Evolutionary conservation across 1,140 invertebrate species (phyloP), one percentile per base, ranked within the genome.

Genomic region (Drosophila jambulina): DNA sequence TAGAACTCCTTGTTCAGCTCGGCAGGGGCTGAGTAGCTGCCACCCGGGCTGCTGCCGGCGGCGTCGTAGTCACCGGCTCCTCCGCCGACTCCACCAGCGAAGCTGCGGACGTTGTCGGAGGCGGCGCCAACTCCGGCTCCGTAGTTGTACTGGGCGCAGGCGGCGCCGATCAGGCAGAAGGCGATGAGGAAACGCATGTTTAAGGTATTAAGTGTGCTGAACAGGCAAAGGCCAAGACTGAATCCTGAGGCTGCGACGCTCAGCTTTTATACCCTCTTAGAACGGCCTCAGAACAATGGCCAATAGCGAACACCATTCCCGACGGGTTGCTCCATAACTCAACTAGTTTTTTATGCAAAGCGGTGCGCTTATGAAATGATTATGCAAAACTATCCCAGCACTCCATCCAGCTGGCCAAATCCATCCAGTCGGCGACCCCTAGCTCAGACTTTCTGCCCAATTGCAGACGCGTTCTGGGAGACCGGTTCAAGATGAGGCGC

Each of bases 1-100:
- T 78, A 92, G 74, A 81, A 92, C 51, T 92, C 91, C 72, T 92
- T 92, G 70, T 87, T 75, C n/a, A 84, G 63, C 46, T 85, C 91
- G 23, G 59, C 75, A 9, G 84, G 45, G 17, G 80, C 43, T 0
- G 77, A 51, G 40, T 87, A 88, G 25, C 63, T 62, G 32, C 21
- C 29, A 1, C 46, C 40, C 6, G 38, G 57, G 17, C 61, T 70
- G 63, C 78, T 85, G 49, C 80, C 78, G 0, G 67, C 65, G 1
- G 78, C 72, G 17, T 65, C 67, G 74, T 86, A 91, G 27, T 70
- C 68, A 36, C 60, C 48, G 23, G 48, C 60, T 62, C 60, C 63
- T 25, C 63, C 57, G 17, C 38, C n/a, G 29, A 72, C 57, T 29
- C 59, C 65, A 12, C 70, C 83, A 51, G 75, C 56, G 15, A 51